Evolutionary conservation across 2,888 invertebrate species (phyloP), one percentile per base, ranked within the genome.

Genomic region (Melanostoma mellinum): DNA sequence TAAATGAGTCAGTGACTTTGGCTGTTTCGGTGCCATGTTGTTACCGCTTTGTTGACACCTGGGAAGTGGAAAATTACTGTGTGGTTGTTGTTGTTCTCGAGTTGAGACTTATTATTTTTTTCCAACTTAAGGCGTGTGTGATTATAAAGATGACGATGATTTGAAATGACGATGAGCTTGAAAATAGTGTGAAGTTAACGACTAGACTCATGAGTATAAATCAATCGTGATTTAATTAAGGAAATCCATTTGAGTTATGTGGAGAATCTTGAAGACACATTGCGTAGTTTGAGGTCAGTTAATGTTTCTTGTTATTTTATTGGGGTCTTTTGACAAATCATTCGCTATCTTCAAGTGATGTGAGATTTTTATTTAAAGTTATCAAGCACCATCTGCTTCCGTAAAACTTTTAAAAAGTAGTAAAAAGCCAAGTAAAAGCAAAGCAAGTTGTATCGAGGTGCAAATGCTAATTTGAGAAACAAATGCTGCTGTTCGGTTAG

Each of bases 91-190:
- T 20, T 10, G 10, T 46, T 6, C 10, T 10, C n/a, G 3, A 46
- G n/a, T 10, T 10, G 44, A 46, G 6, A 10, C 5, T 10, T 4
- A 46, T 10, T 46, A 10, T 46, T 46, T 46, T 46, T 46, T 10
- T 46, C 2, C 44, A 46, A 46, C 10, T 6, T 46, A n/a, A 10
- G 44, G 44, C 10, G 44, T 46, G n/a, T 46, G 44, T 10, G 44
- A 58, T 10, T 44, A 46, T 56, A 33, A 42, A 30, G 56, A 52
- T 33, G 42, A 35, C 35, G 50, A 52, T 48, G 48, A 50, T 65
- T 50, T 50, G 46, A 75, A 58, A 68, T 82, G 78, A 78, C 82
- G 82, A 78, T 78, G 77, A 63, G 77, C 69, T 52, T 42, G 61
- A 56, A 78, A 53, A 56, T 32, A 67, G 73, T 69, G 68, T 38